These are phyloP conservation scores for Lepeophtheirus nordmannii DNA, from an alignment of 2,888 invertebrate species.

Conservation along the genomic window DNA sequence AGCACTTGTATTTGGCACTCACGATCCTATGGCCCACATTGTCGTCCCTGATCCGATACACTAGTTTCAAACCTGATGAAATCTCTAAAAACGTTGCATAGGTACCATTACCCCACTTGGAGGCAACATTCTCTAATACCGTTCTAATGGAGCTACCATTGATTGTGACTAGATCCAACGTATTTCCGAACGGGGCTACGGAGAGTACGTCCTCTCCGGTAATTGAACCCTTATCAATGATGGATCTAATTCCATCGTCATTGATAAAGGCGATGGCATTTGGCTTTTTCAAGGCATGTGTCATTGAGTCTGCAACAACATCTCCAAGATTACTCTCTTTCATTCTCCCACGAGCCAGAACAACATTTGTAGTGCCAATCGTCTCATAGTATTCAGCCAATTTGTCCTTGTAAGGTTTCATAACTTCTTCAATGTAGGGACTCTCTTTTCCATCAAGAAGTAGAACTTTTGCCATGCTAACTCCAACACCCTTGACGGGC, in stretches of 20 bases:
- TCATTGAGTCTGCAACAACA: constrained; percentile 16
- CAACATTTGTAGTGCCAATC: neutral
- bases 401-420: constrained; percentile 6
- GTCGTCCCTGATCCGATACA: neutral
- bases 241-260: constrained; percentile 20
- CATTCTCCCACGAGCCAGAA: neutral
- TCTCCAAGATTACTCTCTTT: constrained; percentile 20
- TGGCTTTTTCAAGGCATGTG: neutral
- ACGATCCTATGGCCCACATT: constrained; percentile 12
- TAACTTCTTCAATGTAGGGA: neutral
- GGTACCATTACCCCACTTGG: constrained; percentile 2
- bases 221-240: constrained; percentile 15
- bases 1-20: neutral
- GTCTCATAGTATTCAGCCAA: neutral
- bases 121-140: constrained; percentile 9
- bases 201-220: constrained; percentile 23
- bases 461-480: neutral
- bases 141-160: neutral
- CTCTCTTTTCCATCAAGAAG: constrained; percentile 8
- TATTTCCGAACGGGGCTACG: constrained; percentile 20
- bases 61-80: constrained; percentile 2
- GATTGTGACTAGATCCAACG: constrained; percentile 10
- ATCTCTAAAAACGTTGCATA: constrained; percentile 2
- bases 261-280: constrained; percentile 16
- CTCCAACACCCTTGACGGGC: constrained; percentile 8